Percentiles rank a stretch among this genome's conserved stretches.
These are phyloP conservation scores for Neodon shergylaensis DNA, from an alignment of 2,113 vertebrate species.

Conservation along the genomic window DNA sequence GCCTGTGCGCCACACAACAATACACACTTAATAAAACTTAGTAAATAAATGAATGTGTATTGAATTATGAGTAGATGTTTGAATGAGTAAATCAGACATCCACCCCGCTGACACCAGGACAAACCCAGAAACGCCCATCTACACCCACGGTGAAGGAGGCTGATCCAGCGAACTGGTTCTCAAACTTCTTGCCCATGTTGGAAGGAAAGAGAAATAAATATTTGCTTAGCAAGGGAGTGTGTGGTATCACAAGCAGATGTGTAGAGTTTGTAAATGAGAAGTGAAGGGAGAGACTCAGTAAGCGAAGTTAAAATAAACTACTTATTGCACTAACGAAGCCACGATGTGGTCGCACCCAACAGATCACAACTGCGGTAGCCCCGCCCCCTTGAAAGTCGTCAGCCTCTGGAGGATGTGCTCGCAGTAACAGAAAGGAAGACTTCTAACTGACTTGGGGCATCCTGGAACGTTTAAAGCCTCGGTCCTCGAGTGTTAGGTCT, in stretches of 20 bases:
- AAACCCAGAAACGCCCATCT: conserved; percentile 38
- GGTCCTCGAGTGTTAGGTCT: not conserved
- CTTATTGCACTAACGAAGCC: conserved; percentile 64
- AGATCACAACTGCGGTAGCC: conserved; percentile 4
- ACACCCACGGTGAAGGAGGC: not conserved
- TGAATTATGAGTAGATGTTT: not conserved
- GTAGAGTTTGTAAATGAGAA: conserved; percentile 69
- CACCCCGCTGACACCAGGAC: not conserved
- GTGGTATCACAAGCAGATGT: conserved; percentile 66
- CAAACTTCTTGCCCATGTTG: conserved; percentile 19
- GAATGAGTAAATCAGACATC: conserved; percentile 15
- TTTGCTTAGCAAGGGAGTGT: conserved; percentile 52
- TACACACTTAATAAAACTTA: conserved; percentile 18
- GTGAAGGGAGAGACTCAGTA: conserved; percentile 42
- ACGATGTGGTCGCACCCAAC: conserved; percentile 44
- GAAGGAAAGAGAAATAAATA: conserved; percentile 63
- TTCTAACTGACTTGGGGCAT: not conserved
- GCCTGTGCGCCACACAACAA: not conserved
- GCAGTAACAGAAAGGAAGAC: not conserved
- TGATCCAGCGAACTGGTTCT: conserved; percentile 23
- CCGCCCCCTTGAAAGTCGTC: not conserved
- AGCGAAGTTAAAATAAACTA: conserved; percentile 75
- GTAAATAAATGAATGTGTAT: not conserved
- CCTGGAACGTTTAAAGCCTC: not conserved
- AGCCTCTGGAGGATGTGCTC: not conserved